Evolutionary conservation across 1,140 invertebrate genomes (phyloP).

Genomic region (Tigriopus japonicus): DNA sequence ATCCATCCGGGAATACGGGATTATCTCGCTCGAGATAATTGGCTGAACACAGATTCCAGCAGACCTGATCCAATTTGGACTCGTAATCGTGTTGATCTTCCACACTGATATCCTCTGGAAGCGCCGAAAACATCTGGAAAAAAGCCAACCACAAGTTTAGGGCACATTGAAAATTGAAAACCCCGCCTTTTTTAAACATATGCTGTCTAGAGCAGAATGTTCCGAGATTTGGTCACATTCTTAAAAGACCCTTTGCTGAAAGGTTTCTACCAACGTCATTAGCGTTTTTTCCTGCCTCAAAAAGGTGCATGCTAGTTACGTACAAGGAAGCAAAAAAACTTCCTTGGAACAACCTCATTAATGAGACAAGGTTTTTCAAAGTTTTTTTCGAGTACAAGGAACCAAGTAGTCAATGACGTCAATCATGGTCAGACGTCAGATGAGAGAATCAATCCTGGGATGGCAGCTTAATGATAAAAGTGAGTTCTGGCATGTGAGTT

Average conservation of each 20-base stretch:
- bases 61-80: constrained; percentile 42
- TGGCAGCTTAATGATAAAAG: too few relatives aligned
- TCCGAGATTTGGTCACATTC: background rate
- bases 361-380: too few relatives aligned
- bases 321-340: too few relatives aligned
- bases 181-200: background rate
- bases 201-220: background rate
- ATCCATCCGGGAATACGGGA: constrained; percentile 38
- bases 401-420: too few relatives aligned
- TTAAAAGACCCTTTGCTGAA: background rate
- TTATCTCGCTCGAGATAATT: constrained; percentile 36
- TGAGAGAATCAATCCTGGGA: too few relatives aligned
- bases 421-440: too few relatives aligned
- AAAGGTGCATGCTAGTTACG: background rate
- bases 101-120: constrained; percentile 35
- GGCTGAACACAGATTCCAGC: constrained; percentile 53
- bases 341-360: too few relatives aligned
- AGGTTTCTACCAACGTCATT: background rate
- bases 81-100: constrained; percentile 35
- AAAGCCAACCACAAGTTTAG: background rate
- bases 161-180: background rate
- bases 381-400: too few relatives aligned
- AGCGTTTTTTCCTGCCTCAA: background rate
- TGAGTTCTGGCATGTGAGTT: too few relatives aligned
- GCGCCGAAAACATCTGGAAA: constrained; percentile 35